Evolutionary conservation across 2,888 invertebrate genomes (phyloP), one percentile per base, ranked within the genome.

Genomic region (Pyrgus malvae): DNA sequence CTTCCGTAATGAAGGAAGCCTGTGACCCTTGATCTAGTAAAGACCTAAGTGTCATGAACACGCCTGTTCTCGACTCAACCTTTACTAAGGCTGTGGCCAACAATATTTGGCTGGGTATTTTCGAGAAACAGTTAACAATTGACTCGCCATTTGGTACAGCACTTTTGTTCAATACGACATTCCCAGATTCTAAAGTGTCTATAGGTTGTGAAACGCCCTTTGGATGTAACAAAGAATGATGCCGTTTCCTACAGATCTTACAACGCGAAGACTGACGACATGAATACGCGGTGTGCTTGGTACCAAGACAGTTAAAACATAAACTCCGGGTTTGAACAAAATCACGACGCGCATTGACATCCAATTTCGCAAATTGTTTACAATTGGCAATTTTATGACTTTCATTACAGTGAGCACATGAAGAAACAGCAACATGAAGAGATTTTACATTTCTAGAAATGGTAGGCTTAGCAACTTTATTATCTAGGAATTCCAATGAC

Each of bases 11-110:
- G 41, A 69, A 67, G 0, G 64, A 63, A 6, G 62, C 64, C 9
- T 66, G 65, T 4, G 65, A 66, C 2, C 64, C 67, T 45, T 64
- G 65, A 33, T 67, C 65, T 6, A 69, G n/a, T 25, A 68, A 58
- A 6, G 61, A 60, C 40, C 66, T 45, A 19, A 64, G 21, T 3
- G 54, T 16, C 0, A 45, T 40, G n/a, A 27, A 27, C 4, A 11
- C 11, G 4, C 63, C 64, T 8, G 48, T 46, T 25, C 27, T 59
- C 1, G 63, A 48, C 25, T 55, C 38, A 1, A 54, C 61, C 2
- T 50, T 31, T 2, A 63, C 55, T 6, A 61, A 29, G 3, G 65
- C 63, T 6, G 62, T 64, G 6, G 62, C 62, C 40, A 65, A 56
- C 9, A 63, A 23, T 12, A 58, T 48, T 14, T 57, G 56, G 8